These are phyloP conservation scores for Cyclina sinensis DNA, from an alignment of 1,140 invertebrate species.

Conservation along the genomic window DNA sequence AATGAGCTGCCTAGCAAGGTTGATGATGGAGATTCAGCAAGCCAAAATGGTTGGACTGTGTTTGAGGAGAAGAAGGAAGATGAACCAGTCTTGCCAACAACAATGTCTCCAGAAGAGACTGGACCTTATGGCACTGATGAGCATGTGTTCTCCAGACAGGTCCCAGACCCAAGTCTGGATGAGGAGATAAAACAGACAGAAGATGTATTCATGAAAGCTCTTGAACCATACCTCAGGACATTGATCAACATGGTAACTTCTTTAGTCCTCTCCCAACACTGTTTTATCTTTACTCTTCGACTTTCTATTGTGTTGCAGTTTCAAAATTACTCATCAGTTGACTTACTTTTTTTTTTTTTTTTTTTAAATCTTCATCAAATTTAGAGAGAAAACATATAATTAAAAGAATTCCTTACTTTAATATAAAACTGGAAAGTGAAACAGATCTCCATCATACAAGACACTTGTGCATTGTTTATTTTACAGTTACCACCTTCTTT, in stretches of 20 bases:
- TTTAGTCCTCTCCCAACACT: no score
- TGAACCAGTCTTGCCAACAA: not conserved
- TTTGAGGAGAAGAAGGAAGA: not conserved
- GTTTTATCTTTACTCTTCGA: no score
- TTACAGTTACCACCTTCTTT: slow-evolving; percentile 80
- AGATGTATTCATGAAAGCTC: slow-evolving; percentile 43
- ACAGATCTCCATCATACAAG: no score
- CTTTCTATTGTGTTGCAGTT: no score
- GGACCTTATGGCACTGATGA: slow-evolving; percentile 51
- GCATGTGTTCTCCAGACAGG: slow-evolving; percentile 31
- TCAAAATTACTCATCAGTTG: no score
- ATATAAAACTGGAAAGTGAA: no score
- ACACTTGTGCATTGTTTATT: not conserved
- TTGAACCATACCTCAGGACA: slow-evolving; percentile 71
- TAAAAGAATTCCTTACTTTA: no score
- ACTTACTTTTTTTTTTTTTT: no score
- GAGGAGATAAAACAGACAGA: slow-evolving; percentile 66
- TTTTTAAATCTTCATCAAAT: no score
- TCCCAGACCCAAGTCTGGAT: slow-evolving; percentile 65
- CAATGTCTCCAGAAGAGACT: not conserved
- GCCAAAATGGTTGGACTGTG: not conserved
- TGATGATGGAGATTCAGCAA: not conserved
- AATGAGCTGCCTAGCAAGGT: not conserved
- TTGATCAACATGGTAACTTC: slow-evolving; percentile 75
- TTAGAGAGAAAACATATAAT: no score